Evolutionary conservation across 2,888 invertebrate species (phyloP).

Genomic region (Tachina lurida): DNA sequence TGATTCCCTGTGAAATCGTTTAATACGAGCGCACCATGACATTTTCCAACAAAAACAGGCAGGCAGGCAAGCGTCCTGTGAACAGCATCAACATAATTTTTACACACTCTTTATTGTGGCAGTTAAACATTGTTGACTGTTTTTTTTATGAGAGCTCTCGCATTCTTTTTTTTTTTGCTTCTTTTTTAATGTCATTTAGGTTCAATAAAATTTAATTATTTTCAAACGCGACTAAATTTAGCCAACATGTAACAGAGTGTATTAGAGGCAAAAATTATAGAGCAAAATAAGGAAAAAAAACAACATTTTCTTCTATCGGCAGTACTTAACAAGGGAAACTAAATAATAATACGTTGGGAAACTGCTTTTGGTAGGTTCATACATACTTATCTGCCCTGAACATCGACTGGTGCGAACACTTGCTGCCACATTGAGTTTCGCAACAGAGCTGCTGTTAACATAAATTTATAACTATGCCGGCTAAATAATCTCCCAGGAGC

Average conservation of each 20-base stretch:
- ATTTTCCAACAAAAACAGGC: not conserved
- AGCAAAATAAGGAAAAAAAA: not conserved
- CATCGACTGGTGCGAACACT: conserved; percentile 17
- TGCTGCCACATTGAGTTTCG: conserved; percentile 8
- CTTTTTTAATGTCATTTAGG: conserved; percentile 66
- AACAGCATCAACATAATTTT: conserved; percentile 24
- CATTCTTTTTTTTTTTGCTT: not conserved
- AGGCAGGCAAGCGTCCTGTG: conserved; percentile 4
- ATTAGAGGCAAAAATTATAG: conserved; percentile 24
- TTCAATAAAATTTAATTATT: conserved; percentile 72
- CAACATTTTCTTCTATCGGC: not conserved
- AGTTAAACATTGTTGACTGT: conserved; percentile 29
- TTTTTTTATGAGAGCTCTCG: not conserved
- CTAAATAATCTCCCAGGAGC: conserved; percentile 49
- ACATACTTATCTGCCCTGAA: not conserved
- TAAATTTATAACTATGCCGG: conserved; percentile 67
- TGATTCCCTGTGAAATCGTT: not conserved
- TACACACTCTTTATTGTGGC: conserved; percentile 44
- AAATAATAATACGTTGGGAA: not conserved
- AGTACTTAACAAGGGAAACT: conserved; percentile 39
- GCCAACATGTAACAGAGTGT: conserved; percentile 40
- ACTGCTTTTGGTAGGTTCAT: not conserved
- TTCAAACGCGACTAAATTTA: conserved; percentile 56
- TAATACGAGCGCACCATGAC: not conserved
- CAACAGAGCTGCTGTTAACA: conserved; percentile 51